Percentiles rank a stretch among this genome's conserved stretches.
These are phyloP conservation scores for Xiphophorus maculatus DNA, from an alignment of 2,113 vertebrate genomes.

Conservation along the genomic window DNA sequence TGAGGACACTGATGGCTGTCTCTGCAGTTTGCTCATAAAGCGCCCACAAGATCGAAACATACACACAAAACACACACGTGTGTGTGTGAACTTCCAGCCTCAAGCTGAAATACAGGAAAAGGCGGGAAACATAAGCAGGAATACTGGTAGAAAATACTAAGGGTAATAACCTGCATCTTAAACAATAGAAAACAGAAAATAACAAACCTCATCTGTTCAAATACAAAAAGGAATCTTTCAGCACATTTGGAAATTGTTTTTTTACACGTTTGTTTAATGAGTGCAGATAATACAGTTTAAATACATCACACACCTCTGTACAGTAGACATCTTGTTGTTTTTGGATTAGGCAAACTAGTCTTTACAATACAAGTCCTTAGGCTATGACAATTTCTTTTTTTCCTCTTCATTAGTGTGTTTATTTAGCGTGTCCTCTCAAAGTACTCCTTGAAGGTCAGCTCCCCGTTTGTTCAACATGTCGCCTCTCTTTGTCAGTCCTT, in stretches of 20 bases:
- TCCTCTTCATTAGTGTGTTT: neutral
- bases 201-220: neutral
- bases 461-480: neutral
- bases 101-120: constrained; percentile 4
- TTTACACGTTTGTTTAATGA: neutral
- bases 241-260: neutral
- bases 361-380: neutral
- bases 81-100: neutral
- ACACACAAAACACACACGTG: constrained; percentile 11
- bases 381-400: neutral
- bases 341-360: neutral
- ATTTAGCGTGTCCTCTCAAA: neutral
- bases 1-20: constrained; percentile 33
- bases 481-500: neutral
- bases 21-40: constrained; percentile 27
- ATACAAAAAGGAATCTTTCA: neutral
- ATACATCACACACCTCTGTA: neutral
- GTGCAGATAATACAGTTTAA: neutral
- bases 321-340: constrained; percentile 3
- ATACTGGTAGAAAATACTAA: constrained; percentile 13
- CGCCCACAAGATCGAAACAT: constrained; percentile 13
- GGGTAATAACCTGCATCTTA: neutral
- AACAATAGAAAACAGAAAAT: neutral
- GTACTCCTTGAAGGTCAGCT: neutral
- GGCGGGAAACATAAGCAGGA: constrained; percentile 10